Evolutionary conservation across 2,113 vertebrate genomes (phyloP).

Genomic region (Agelaius tricolor): DNA sequence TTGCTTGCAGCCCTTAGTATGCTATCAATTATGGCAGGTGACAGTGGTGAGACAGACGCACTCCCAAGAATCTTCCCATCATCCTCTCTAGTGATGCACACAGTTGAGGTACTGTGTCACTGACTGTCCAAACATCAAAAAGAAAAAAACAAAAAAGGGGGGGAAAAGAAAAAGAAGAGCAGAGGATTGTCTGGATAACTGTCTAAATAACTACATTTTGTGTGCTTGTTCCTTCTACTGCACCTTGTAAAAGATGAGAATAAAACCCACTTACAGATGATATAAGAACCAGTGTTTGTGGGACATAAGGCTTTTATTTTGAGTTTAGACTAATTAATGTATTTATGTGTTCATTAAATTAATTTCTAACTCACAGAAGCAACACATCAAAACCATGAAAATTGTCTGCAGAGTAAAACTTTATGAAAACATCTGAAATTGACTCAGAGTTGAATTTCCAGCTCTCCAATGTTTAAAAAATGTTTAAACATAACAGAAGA

Average conservation of each 20-base stretch:
- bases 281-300: neutral
- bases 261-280: neutral
- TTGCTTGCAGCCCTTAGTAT: neutral
- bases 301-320: neutral
- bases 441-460: neutral
- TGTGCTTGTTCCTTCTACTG: neutral
- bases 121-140: neutral
- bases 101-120: neutral
- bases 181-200: neutral
- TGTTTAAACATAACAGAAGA: neutral
- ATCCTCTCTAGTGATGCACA: neutral
- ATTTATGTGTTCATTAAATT: neutral
- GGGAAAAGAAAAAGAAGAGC: no score
- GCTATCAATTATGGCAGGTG: neutral
- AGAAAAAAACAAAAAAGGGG: neutral
- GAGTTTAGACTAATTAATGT: neutral
- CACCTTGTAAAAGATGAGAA: neutral
- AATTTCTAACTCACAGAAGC: neutral
- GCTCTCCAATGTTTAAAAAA: neutral
- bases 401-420: neutral
- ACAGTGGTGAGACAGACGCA: neutral
- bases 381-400: neutral
- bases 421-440: neutral
- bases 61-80: neutral
- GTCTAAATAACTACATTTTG: neutral